phyloP scores from a whole-genome alignment of 2,113 vertebrate genomes.

The Tichodroma muraria region DNA sequence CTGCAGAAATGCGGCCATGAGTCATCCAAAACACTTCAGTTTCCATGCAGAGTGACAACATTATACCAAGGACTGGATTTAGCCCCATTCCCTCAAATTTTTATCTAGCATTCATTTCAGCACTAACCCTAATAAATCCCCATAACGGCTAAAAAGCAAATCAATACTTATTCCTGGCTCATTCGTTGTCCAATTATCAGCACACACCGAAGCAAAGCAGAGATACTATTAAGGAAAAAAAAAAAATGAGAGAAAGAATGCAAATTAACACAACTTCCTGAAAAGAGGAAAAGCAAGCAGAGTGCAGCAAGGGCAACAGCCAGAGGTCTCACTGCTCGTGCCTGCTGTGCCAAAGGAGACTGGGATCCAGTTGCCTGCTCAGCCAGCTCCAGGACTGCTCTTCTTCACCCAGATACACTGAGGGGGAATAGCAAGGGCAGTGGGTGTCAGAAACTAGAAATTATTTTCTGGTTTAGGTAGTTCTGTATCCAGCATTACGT shows the following conservation, averaged over 20 bases:
- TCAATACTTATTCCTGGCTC: neutral
- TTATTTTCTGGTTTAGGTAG: neutral
- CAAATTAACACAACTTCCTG: neutral
- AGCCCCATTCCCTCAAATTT: neutral
- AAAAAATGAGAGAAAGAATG: neutral
- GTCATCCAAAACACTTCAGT: neutral
- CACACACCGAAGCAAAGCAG: neutral
- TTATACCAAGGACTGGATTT: neutral
- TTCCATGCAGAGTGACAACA: neutral
- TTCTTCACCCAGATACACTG: neutral
- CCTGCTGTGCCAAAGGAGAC: neutral
- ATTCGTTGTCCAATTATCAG: neutral
- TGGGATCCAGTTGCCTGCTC: neutral
- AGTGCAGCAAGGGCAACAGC: neutral
- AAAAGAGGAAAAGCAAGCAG: neutral
- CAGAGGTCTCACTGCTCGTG: neutral
- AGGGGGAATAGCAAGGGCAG: fast-evolving
- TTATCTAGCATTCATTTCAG: neutral
- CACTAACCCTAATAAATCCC: neutral
- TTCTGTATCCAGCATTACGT: fast-evolving
- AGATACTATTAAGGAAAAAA: fast-evolving
- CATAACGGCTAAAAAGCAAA: neutral
- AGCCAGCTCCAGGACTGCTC: neutral
- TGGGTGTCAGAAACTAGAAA: neutral
- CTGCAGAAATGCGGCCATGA: neutral